Percentiles rank a stretch among this genome's conserved stretches.
These are phyloP conservation scores for Gryllus longicercus DNA, from an alignment of 2,888 invertebrate species.

Conservation along the genomic window DNA sequence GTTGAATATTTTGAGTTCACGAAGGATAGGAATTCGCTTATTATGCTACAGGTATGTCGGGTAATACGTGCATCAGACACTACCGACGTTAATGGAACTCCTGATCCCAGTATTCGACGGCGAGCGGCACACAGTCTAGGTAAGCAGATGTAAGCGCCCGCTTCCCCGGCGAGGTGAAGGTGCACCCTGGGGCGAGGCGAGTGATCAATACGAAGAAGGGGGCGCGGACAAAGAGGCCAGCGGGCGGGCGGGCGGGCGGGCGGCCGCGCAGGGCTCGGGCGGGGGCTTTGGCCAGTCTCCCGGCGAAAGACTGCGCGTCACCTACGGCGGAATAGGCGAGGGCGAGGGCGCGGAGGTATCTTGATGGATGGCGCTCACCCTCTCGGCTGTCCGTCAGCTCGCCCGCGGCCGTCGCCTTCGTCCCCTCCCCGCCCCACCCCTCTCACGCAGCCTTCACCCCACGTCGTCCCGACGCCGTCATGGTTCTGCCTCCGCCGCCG, in stretches of 20 bases:
- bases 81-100: no score
- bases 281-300: background rate
- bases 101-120: no score
- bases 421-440: background rate
- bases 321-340: background rate
- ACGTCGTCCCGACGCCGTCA: background rate
- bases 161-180: no score
- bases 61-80: no score
- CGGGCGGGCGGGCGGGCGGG: background rate
- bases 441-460: background rate
- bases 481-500: no score
- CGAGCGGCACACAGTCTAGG: no score
- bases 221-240: background rate
- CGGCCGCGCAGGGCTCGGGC: background rate
- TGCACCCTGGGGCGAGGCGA: background rate
- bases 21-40: no score
- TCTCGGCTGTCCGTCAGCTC: background rate
- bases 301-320: background rate
- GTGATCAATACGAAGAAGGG: background rate
- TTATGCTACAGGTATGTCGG: no score
- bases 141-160: no score
- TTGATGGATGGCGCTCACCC: background rate
- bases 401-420: background rate
- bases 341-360: conserved; percentile 5
- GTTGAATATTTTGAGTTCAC: no score